These are phyloP conservation scores for Oenanthe melanoleuca DNA, from an alignment of 2,113 vertebrate genomes.

Conservation along the genomic window DNA sequence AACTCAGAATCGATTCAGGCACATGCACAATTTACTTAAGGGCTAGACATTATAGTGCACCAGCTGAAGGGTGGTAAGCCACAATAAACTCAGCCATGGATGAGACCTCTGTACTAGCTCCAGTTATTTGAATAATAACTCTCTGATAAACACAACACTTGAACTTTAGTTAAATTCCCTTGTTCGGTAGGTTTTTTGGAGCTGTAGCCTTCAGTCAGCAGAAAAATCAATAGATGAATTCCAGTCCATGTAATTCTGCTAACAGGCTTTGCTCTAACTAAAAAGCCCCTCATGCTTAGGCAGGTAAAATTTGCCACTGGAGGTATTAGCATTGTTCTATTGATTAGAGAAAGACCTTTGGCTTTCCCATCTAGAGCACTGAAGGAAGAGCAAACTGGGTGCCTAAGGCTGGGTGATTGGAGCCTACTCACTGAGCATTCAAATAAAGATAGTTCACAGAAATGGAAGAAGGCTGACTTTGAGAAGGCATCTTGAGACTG, in stretches of 20 bases:
- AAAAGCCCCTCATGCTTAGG: not conserved
- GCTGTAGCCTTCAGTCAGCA: not conserved
- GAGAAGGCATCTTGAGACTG: not conserved
- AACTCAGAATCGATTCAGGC: not conserved
- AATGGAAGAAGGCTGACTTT: not conserved
- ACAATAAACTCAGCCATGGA: not conserved
- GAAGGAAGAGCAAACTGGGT: not conserved
- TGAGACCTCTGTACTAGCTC: not conserved
- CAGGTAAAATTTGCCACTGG: constrained; percentile 5
- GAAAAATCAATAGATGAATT: constrained; percentile 43
- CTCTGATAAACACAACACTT: not conserved
- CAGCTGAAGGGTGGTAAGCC: not conserved
- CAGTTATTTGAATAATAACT: constrained; percentile 14
- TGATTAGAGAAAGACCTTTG: constrained; percentile 10
- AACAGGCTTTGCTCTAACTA: not conserved
- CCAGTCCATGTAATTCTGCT: not conserved
- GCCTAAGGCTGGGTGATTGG: not conserved
- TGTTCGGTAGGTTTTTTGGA: not conserved
- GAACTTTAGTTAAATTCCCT: not conserved
- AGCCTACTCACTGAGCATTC: not conserved
- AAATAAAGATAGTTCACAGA: not conserved
- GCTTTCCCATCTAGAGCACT: not conserved
- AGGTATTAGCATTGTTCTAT: not conserved
- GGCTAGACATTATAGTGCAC: not conserved
- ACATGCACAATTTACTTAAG: not conserved